Evolutionary conservation across 2,797 vertebrate species (phyloP), one percentile per base, ranked within the genome.

Genomic region (Chlorospingus flavigularis): DNA sequence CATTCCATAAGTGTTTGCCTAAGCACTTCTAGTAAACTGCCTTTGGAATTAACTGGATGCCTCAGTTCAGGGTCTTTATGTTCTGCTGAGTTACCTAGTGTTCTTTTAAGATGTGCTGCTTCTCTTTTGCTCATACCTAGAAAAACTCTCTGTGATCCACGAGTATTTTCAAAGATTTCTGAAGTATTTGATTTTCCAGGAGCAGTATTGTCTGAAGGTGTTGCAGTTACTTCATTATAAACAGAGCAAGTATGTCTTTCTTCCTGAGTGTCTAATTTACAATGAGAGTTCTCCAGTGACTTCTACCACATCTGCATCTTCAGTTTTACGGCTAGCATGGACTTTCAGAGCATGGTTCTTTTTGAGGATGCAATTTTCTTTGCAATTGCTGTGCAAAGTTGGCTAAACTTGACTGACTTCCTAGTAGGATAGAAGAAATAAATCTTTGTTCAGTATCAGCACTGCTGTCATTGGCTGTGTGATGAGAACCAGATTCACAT

Each of bases 101-200:
- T 95, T 90, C 81, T 98, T 95, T 95, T 98, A 58, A 99, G 98
- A 55, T 98, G 98, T 10, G 98, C 98, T 14, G 98, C 98, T n/a
- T 98, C 48, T 96, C 97, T 98, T 97, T 97, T 99, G 96, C 99
- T 99, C 98, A 99, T 97, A 31, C 98, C 98, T 84, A 99, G 98
- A 77, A 98, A 98, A 82, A 98, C 98, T 96, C 99, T 97, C 88
- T 96, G 91, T 53, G 98, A 97, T 62, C 66, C 66, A 42, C 15
- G 86, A 3, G 54, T 77, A 54, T 43, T 73, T 90, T 92, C 92
- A 82, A 43, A 71, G 60, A 58, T 84, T 84, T 94, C 76, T 62
- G 94, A 83, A 66, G 54, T 39, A 35, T 77, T 30, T 54, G 86
- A 33, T 88, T 88, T 95, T 95, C 88, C 82, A 79, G 23, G n/a